Evolutionary conservation across 2,888 invertebrate genomes (phyloP), one percentile per base, ranked within the genome.

Genomic region (Xylocampa areola): DNA sequence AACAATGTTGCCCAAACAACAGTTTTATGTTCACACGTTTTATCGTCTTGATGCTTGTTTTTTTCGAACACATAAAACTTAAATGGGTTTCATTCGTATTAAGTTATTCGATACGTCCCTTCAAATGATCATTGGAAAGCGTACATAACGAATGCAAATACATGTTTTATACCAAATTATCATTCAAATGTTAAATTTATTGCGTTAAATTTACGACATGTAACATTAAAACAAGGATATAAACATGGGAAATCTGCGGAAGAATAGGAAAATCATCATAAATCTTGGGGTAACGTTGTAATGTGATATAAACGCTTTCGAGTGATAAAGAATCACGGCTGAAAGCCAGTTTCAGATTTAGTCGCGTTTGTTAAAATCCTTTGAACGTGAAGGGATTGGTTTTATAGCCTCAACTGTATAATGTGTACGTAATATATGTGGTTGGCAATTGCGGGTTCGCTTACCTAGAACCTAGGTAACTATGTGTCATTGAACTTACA

Each of bases 321-420:
- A 82, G 86, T 85, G 88, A 85, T 87, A 87, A 82, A 88, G 82
- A 85, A 80, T 78, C 73, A 63, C 66, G 69, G 77, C 76, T 68
- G 70, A 57, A 76, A 73, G 69, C 76, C 72, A 76, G 73, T 73
- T 79, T 72, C 79, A 85, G 82, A 87, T 85, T 83, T 78, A 85
- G 84, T 82, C 57, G 69, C 64, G 62, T 76, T 67, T 73, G 57
- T 73, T 81, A 85, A 88, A 89, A 90, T 91, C 91, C 89, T 77
- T 77, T 60, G 83, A 82, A 87, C 85, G 86, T 82, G 80, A 84
- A 80, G 76, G 89, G 90, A 90, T 91, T 70, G 73, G 66, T 86
- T 91, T 92, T 90, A 92, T 91, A 80, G 87, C 87, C 71, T 74
- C 60, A 67, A 66, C 78, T 68, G 91, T 79, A 91, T 92, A 92